Conservation (phyloP, 2,797 vertebrate species). For the Hozukius guyotensis region DNA sequence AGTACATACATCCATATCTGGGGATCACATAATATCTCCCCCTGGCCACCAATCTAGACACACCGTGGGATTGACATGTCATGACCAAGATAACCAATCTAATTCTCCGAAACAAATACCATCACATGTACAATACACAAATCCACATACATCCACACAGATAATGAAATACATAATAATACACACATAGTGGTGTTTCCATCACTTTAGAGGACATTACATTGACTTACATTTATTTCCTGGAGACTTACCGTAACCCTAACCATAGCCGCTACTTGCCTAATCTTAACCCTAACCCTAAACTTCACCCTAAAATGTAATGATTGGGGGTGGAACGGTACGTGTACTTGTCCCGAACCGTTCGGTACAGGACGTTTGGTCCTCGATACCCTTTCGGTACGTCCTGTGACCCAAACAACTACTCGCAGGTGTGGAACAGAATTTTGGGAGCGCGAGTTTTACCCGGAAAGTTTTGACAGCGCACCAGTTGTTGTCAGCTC, state of each 20-base stretch:
- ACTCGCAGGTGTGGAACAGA: too few relatives aligned
- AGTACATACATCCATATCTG: neutral
- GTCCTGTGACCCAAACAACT: too few relatives aligned
- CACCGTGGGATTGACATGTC: neutral
- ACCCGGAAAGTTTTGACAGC: too few relatives aligned
- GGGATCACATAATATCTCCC: neutral
- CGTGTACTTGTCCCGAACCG: neutral
- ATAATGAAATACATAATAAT: neutral
- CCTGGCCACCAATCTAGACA: neutral
- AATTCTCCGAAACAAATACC: neutral
- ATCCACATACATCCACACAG: neutral
- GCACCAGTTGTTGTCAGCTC: too few relatives aligned
- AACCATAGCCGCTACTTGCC: rapidly evolving
- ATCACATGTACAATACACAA: neutral
- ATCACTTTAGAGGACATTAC: too few relatives aligned
- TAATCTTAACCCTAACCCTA: neutral
- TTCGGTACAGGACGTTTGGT: neutral
- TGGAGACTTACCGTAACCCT: neutral
- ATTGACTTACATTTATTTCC: neutral
- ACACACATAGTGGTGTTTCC: neutral
- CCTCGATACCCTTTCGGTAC: too few relatives aligned
- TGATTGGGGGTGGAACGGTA: neutral
- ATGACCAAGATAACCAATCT: neutral
- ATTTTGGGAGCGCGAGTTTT: rapidly evolving
- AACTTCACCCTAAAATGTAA: neutral